phyloP scores from a whole-genome alignment of 2,797 vertebrate genomes.

The Periophthalmus magnuspinnatus region DNA sequence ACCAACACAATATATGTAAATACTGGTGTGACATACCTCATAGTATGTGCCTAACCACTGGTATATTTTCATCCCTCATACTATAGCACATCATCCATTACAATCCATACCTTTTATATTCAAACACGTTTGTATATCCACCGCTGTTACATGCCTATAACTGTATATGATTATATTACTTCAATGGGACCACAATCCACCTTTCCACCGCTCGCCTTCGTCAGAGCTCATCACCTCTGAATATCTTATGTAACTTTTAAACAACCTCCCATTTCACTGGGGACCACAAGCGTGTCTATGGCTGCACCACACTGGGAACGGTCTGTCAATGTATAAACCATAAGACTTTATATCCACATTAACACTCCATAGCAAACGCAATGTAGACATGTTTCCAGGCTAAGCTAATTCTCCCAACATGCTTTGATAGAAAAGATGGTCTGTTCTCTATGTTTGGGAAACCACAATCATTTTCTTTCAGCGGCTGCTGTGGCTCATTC shows the following conservation, averaged over 20 bases:
- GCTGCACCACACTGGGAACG: conserved; percentile 63
- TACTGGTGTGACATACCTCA: conserved; percentile 7
- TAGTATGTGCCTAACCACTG: no score
- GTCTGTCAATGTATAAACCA: conserved; percentile 71
- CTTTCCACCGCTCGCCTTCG: conserved; percentile 43
- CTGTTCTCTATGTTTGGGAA: conserved; percentile 46
- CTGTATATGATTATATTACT: conserved; percentile 50
- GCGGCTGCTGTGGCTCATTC: conserved; percentile 24
- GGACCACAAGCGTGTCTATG: conserved; percentile 71
- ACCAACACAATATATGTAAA: background rate
- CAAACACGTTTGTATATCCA: conserved; percentile 29
- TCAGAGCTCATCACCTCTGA: conserved; percentile 62
- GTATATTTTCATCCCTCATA: background rate
- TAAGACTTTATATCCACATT: conserved; percentile 66
- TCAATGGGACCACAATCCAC: conserved; percentile 52
- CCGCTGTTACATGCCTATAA: conserved; percentile 21
- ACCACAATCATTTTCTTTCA: conserved; percentile 42
- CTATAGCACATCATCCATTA: conserved; percentile 30
- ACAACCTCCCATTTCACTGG: conserved; percentile 62
- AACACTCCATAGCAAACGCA: conserved; percentile 59
- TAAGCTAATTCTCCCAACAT: conserved; percentile 54
- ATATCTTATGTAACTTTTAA: conserved; percentile 68
- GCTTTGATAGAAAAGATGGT: conserved; percentile 52
- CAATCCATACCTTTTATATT: conserved; percentile 18
- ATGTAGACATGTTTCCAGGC: conserved; percentile 65